Evolutionary conservation across 2,797 vertebrate genomes (phyloP).

Genomic region (Enteromius afrohamiltoni): DNA sequence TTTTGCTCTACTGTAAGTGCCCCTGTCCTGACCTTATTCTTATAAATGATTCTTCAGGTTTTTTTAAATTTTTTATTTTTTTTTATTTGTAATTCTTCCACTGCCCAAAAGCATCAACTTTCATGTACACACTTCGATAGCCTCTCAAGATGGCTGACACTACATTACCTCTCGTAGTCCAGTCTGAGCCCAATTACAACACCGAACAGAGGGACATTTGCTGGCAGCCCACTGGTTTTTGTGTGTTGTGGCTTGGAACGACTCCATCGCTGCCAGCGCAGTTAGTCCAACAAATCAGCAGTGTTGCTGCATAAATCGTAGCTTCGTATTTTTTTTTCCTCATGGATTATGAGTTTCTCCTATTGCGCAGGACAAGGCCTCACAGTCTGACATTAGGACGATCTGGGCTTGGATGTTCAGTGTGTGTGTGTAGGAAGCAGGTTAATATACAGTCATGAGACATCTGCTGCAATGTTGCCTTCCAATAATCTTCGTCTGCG

Average conservation of each 20-base stretch:
- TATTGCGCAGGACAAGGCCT: constrained; percentile 81
- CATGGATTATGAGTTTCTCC: constrained; percentile 80
- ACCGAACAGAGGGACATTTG: constrained; percentile 49
- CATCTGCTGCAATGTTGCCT: constrained; percentile 82
- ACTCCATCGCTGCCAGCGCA: constrained; percentile 68
- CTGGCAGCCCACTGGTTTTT: constrained; percentile 60
- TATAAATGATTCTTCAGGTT: not conserved
- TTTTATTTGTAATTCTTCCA: constrained; percentile 24
- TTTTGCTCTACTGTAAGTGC: not conserved
- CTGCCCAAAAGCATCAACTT: constrained; percentile 14
- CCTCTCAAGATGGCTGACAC: constrained; percentile 55
- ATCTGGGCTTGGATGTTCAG: constrained; percentile 65
- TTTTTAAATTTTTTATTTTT: constrained; percentile 30
- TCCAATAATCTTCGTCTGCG: constrained; percentile 83
- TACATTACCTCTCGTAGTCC: constrained; percentile 43
- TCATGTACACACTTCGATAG: constrained; percentile 11
- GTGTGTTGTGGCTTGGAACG: constrained; percentile 64
- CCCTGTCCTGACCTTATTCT: not conserved
- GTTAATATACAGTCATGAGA: constrained; percentile 87
- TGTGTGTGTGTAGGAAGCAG: constrained; percentile 76
- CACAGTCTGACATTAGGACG: constrained; percentile 81
- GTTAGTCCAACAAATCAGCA: constrained; percentile 74
- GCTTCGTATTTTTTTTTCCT: constrained; percentile 71
- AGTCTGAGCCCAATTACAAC: constrained; percentile 42
- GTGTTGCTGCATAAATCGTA: constrained; percentile 68